Evolutionary conservation across 2,888 invertebrate genomes (phyloP).

Genomic region (Thereva nobilitata): DNA sequence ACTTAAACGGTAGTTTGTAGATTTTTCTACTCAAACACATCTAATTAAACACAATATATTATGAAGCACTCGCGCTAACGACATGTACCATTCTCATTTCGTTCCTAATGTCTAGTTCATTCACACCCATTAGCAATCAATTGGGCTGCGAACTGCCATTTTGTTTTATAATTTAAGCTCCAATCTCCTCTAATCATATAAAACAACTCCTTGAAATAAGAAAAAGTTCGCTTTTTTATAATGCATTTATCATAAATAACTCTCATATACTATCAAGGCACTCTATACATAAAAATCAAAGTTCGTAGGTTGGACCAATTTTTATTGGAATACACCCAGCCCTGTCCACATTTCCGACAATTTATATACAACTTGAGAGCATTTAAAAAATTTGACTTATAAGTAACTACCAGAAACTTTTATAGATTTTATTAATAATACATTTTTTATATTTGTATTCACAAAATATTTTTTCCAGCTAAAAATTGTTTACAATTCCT

Average conservation of each 20-base stretch:
- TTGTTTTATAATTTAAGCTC: conserved; percentile 49
- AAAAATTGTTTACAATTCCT: too few relatives aligned
- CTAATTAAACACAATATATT: conserved; percentile 23
- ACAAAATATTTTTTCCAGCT: too few relatives aligned
- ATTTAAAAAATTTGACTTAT: too few relatives aligned
- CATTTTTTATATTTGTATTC: too few relatives aligned
- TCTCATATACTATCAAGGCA: neutral
- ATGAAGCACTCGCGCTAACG: conserved; percentile 27
- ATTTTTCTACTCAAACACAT: neutral
- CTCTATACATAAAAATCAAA: neutral
- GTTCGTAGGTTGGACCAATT: too few relatives aligned
- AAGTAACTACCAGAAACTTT: too few relatives aligned
- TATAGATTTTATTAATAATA: too few relatives aligned
- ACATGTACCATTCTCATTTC: conserved; percentile 11
- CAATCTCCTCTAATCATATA: conserved; percentile 7
- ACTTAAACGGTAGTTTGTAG: conserved; percentile 33
- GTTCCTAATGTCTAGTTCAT: conserved; percentile 42
- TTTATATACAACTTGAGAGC: too few relatives aligned
- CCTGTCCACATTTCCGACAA: too few relatives aligned
- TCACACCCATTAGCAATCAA: conserved; percentile 45
- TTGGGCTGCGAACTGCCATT: conserved; percentile 51
- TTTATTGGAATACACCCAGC: too few relatives aligned
- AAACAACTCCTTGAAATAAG: neutral
- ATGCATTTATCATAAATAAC: neutral
- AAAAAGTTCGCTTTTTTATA: neutral